Percentiles rank a stretch among this genome's conserved stretches.
Evolutionary conservation across 2,888 invertebrate species (phyloP).

Genomic region (Caenorhabditis sp.): DNA sequence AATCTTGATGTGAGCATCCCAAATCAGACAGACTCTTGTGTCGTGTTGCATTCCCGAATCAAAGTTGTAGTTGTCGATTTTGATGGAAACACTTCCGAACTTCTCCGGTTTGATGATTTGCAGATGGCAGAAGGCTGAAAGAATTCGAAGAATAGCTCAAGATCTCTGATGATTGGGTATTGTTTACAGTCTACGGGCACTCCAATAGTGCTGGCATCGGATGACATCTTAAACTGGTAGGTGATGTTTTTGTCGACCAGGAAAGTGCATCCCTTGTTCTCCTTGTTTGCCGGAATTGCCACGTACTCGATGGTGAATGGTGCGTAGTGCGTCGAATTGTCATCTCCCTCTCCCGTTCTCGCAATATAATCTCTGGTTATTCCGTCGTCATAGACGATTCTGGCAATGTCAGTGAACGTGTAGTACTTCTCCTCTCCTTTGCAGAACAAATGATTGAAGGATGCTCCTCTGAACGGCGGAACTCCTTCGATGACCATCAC

Average conservation of each 20-base stretch:
- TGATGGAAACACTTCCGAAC: conserved; percentile 38
- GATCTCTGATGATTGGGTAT: neutral
- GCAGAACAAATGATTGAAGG: conserved; percentile 67
- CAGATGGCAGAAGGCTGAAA: conserved; percentile 49
- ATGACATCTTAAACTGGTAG: neutral
- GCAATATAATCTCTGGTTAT: conserved; percentile 35
- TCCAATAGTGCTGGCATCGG: neutral
- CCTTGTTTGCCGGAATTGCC: conserved; percentile 12
- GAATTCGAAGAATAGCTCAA: neutral
- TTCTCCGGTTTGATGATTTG: conserved; percentile 29
- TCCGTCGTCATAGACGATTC: conserved; percentile 54
- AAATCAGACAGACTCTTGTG: conserved; percentile 14
- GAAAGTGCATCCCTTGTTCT: conserved; percentile 37
- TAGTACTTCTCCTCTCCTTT: conserved; percentile 65
- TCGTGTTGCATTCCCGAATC: conserved; percentile 3
- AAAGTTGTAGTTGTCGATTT: conserved; percentile 23
- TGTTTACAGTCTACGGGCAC: conserved; percentile 21
- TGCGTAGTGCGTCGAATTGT: conserved; percentile 44
- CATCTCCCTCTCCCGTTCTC: neutral
- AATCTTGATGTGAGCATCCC: conserved; percentile 45
- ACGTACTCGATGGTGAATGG: conserved; percentile 65
- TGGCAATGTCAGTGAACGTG: conserved; percentile 65
- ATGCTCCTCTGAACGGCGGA: conserved; percentile 2
- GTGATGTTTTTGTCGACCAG: conserved; percentile 24
- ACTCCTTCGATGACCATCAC: conserved; percentile 58